phyloP scores from a whole-genome alignment of 2,113 vertebrate genomes.

The Pagrus major region DNA sequence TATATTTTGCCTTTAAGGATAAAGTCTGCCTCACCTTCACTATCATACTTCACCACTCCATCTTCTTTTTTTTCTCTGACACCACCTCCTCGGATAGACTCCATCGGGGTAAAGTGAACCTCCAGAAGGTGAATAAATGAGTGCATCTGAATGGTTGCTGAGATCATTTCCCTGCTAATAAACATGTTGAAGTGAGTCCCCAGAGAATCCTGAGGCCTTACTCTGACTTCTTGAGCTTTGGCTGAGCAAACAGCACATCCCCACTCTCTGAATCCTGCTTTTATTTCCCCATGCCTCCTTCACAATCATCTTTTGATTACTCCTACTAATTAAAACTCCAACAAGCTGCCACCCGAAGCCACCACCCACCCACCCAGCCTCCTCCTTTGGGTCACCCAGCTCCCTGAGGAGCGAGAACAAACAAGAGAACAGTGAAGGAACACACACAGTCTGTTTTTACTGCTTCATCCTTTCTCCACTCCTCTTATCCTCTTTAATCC shows the following conservation, averaged over 20 bases:
- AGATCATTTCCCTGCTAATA: slow-evolving; percentile 36
- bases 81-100: neutral
- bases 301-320: slow-evolving; percentile 92
- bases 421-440: slow-evolving; percentile 69
- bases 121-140: slow-evolving; percentile 31
- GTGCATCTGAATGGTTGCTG: slow-evolving; percentile 34
- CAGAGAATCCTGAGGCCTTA: slow-evolving; percentile 43
- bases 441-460: slow-evolving; percentile 78
- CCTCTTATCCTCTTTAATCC: slow-evolving; percentile 86
- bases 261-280: slow-evolving; percentile 60
- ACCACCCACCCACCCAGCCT: slow-evolving; percentile 72
- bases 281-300: slow-evolving; percentile 69
- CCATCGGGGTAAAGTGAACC: neutral
- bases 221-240: slow-evolving; percentile 88
- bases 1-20: neutral
- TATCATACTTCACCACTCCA: neutral
- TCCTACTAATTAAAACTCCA: slow-evolving; percentile 96
- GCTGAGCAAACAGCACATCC: slow-evolving; percentile 89
- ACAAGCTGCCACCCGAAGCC: slow-evolving; percentile 88
- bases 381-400: slow-evolving; percentile 59
- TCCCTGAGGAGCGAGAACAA: slow-evolving; percentile 74
- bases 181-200: slow-evolving; percentile 50
- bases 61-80: neutral
- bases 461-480: slow-evolving; percentile 67
- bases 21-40: neutral